Base-by-base conservation (phyloP, 2,888 invertebrate genomes). In the Apamea crenata region DNA sequence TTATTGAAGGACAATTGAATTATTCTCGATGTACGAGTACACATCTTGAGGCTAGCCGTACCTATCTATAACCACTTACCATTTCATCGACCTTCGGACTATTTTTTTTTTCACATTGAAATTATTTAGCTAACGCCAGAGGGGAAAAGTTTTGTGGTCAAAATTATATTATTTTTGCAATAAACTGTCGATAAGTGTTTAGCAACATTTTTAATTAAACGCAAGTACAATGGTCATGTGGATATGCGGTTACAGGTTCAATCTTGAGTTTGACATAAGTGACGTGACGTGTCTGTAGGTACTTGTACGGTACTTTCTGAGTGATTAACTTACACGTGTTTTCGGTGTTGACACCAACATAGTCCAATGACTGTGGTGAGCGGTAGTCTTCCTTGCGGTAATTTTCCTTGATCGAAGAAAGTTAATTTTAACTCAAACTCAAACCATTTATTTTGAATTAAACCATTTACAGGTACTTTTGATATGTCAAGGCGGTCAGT, bases 101-200 rank as follows among this genome's bases (percentile, higher is more conserved):
- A 14, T 44, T 4, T 6, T 59, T 65, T 56, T 80, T 32, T 53
- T 2, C 21, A 36, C 2, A 21, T 70, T 16, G 14, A 32, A 65
- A 53, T 65, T 53, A 40, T 53, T 16, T 53, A 14, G 29, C 36
- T 36, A 25, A 40, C 8, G 25, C 8, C 4, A n/a, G 6, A 53
- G 16, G n/a, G 16, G 7, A 18, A 77, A 25, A 25, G 29, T 77
- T 47, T 63, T 59, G 78, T 47, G 80, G 78, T 78, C 36, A 6
- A 29, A 50, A 29, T 18, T 18, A 18, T 40, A 63, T 75, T 50
- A 44, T 32, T 65, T 77, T 40, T 40, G 18, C 36, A 77, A n/a
- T 44, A 56, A 65, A 44, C 36, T 40, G 12, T 36, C 40, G 18
- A 56, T 40, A 32, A 80, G 47, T 80, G 32, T 56, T 14, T 21